Percentiles rank a stretch among this genome's conserved stretches.
Evolutionary conservation across 1,140 invertebrate genomes (phyloP).

Genomic region (Metaphire vulgaris): DNA sequence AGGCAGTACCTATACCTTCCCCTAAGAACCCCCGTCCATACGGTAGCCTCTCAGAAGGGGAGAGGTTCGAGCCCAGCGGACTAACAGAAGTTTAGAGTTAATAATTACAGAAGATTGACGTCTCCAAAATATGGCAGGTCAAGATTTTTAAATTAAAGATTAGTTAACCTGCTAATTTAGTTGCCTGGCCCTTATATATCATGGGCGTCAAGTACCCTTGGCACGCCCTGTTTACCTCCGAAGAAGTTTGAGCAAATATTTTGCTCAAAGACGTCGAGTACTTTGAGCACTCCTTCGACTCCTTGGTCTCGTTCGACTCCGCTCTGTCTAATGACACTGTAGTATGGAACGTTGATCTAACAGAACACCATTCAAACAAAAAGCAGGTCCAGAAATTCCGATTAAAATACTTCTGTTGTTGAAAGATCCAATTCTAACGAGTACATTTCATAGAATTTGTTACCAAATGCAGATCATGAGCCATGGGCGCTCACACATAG

Average conservation of each 20-base stretch:
- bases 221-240: background rate
- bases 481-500: background rate
- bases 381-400: background rate
- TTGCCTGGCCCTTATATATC: no score
- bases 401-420: background rate
- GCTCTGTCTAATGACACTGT: background rate
- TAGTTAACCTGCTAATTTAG: background rate
- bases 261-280: constrained; percentile 15
- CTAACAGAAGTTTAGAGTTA: background rate
- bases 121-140: background rate
- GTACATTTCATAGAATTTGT: no score
- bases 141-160: background rate
- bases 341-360: background rate
- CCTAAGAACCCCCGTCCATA: no score
- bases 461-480: no score
- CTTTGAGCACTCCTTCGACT: background rate
- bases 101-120: background rate
- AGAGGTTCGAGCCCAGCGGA: background rate
- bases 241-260: constrained; percentile 5
- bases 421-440: no score
- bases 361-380: background rate
- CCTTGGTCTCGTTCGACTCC: background rate
- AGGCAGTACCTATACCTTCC: no score
- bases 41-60: no score
- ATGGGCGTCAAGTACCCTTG: background rate